Evolutionary conservation across 2,888 invertebrate genomes (phyloP), one percentile per base, ranked within the genome.

Genomic region (Acrobasis repandana): DNA sequence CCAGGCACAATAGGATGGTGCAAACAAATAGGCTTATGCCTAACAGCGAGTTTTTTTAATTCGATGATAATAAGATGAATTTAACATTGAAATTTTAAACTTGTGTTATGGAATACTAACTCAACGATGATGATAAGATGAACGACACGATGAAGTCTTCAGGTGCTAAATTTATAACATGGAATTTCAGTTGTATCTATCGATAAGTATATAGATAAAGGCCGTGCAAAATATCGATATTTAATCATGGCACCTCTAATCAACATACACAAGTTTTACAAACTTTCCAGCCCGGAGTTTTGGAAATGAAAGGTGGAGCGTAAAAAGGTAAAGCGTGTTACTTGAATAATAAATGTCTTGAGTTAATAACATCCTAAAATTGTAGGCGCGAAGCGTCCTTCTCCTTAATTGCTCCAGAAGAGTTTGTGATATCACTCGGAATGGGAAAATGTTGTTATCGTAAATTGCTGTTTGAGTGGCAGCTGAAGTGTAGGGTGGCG

Each of bases 281-380:
- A 57, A 58, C 34, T 58, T 58, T 51, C 33, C 11, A n/a, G 18
- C 36, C 38, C 2, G 33, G n/a, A 52, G 60, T 60, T 52, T 56
- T 28, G 16, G 34, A 51, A 60, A 52, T 52, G 46, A 58, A 36
- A 48, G 49, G 33, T 52, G 33, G 33, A 15, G 28, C 52, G 47
- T 51, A 52, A 60, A 60, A 60, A 60, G 60, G 52, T 46, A 52
- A 52, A 52, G 33, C 60, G 60, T 52, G 60, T 60, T 34, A 38
- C 47, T 46, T 52, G 52, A 52, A 60, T 60, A 59, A 59, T 52
- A 60, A 60, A 60, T 60, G 46, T 47, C 33, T 15, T 28, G 33
- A 47, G 51, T 51, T 43, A 34, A 59, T 43, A 34, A 47, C 34
- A 28, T 11, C 38, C 20, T 33, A 9, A 51, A 59, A 15, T 46